Percentiles rank a stretch among this genome's conserved stretches.
These are phyloP conservation scores for Lamellibrachia columna DNA, from an alignment of 2,888 invertebrate species.

Conservation along the genomic window DNA sequence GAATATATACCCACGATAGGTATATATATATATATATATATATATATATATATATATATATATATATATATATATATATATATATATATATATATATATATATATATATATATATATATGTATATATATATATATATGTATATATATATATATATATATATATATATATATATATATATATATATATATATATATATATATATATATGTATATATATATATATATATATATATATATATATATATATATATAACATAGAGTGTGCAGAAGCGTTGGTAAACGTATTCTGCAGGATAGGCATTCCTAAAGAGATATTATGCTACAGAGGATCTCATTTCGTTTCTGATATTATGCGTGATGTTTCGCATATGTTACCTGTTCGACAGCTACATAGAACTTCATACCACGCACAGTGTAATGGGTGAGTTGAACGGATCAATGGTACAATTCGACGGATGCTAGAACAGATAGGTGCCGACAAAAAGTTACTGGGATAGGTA, in stretches of 20 bases:
- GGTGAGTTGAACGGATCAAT: background rate
- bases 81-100: too few species aligned
- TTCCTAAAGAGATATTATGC: background rate
- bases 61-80: too few species aligned
- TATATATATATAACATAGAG: background rate
- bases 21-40: too few species aligned
- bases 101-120: too few species aligned
- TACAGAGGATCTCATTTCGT: constrained; percentile 18
- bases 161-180: too few species aligned
- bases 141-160: too few species aligned
- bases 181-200: too few species aligned
- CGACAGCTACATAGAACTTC: background rate
- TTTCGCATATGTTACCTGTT: background rate
- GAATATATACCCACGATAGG: background rate
- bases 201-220: too few species aligned
- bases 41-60: too few species aligned
- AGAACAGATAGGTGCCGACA: background rate
- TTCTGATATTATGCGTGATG: background rate
- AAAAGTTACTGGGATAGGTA: background rate
- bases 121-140: too few species aligned
- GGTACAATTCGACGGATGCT: constrained; percentile 7
- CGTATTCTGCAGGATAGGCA: background rate
- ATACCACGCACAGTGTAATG: background rate
- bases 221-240: too few species aligned
- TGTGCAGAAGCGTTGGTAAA: background rate